These are phyloP conservation scores for Bombus turneri DNA, from an alignment of 1,140 invertebrate genomes.

Conservation along the genomic window DNA sequence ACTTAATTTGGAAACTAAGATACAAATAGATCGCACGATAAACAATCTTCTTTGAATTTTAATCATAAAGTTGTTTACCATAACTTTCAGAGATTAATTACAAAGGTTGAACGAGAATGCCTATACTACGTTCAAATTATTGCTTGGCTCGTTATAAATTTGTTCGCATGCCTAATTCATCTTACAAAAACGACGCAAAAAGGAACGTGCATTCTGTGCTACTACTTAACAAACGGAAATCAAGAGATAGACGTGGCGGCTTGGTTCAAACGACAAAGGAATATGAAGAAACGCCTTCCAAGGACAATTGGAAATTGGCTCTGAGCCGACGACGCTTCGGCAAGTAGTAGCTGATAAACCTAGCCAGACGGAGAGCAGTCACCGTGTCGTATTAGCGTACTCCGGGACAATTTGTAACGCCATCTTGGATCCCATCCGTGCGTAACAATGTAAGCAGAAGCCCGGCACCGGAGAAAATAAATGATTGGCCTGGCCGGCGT, in stretches of 20 bases:
- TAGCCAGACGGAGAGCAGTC: conserved; percentile 1
- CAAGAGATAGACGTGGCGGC: not conserved
- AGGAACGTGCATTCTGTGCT: not conserved
- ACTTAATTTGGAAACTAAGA: no score
- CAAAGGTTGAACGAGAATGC: no score
- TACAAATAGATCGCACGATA: no score
- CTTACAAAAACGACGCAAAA: not conserved
- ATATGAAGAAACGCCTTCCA: conserved; percentile 29
- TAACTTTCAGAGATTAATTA: no score
- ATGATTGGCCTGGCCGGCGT: conserved; percentile 73
- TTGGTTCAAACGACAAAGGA: not conserved
- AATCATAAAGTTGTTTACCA: no score
- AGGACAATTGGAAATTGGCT: conserved; percentile 21
- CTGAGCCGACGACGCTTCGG: not conserved
- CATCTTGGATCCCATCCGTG: conserved; percentile 68
- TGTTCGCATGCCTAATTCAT: not conserved
- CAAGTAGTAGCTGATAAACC: conserved; percentile 12
- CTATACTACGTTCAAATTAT: no score
- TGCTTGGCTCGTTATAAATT: not conserved
- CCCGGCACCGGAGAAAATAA: conserved; percentile 67
- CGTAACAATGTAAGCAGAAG: conserved; percentile 61
- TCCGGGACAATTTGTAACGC: conserved; percentile 75
- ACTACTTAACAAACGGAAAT: not conserved
- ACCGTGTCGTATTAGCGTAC: conserved; percentile 68
- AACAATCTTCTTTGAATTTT: no score